Base-by-base conservation (phyloP, 1,140 invertebrate genomes). In the Sinella curviseta region DNA sequence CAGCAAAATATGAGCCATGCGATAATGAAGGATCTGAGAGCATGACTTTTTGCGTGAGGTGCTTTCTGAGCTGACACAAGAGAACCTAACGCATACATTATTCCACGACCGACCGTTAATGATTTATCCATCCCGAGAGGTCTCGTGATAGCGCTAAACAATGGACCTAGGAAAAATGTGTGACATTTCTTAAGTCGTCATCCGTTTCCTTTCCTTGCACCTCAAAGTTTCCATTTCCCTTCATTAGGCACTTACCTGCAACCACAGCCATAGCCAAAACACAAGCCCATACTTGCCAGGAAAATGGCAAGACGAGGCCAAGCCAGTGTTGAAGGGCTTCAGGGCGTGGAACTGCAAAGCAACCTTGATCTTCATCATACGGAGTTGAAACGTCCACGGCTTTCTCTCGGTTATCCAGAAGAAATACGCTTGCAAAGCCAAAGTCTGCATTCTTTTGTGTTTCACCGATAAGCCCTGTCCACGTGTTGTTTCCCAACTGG, bases 351-450 rank as follows among this genome's bases (percentile, higher is more conserved):
- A n/a, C n/a, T n/a, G n/a, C n/a, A n/a, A n/a, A n/a, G n/a, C n/a
- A n/a, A n/a, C n/a, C n/a, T n/a, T n/a, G n/a, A 77, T 83, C 80
- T 79, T 80, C 57, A 77, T 78, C 78, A 77, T 82, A 85, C 4
- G 84, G 82, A 1, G 77, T 57, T 4, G 82, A 76, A 3, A 85
- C 73, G 34, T 84, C 84, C 39, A 84, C 83, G 26, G 78, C n/a
- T 75, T 28, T 82, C 74, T 83, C 83, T 55, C 84, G 76, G n/a
- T 82, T 78, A 30, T 84, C 84, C 74, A 84, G 57, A 14, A 85
- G 78, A 80, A 84, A 85, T 20, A 85, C 77, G 60, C 80, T 84
- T 0, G 83, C 84, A 54, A 85, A 84, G n/a, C 85, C 85, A 73
- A 85, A 78, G 74, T 85, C 84, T 0, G 84, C 85, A 35, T 74